phyloP scores from a whole-genome alignment of 2,113 vertebrate genomes.

The Acanthisitta chloris region DNA sequence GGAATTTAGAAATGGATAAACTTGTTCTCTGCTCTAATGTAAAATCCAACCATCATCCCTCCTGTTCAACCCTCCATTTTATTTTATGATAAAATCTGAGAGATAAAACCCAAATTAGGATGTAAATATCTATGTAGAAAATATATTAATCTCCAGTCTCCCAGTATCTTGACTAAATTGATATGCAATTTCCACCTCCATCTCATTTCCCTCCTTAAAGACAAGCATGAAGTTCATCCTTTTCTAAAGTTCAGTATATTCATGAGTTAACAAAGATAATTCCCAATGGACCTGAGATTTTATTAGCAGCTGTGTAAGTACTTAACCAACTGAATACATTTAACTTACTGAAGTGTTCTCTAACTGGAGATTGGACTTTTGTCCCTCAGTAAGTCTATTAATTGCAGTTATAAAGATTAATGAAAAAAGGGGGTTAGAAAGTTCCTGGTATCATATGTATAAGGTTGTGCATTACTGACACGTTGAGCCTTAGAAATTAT shows the following conservation, averaged over 20 bases:
- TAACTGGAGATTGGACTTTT: neutral
- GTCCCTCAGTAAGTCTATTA: neutral
- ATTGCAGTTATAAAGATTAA: neutral
- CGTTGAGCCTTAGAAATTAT: neutral
- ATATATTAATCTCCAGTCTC: neutral
- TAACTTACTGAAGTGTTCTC: neutral
- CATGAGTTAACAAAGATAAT: neutral
- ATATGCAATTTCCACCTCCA: neutral
- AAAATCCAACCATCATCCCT: neutral
- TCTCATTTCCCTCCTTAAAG: neutral
- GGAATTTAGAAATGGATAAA: neutral
- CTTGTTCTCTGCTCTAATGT: neutral
- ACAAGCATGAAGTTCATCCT: neutral
- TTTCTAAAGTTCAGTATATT: neutral
- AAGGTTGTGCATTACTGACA: neutral
- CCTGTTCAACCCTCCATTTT: accelerated
- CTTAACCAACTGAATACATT: neutral
- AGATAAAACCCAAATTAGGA: neutral
- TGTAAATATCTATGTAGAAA: neutral
- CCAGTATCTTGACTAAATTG: neutral
- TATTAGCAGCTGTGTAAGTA: neutral
- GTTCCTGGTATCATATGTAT: accelerated
- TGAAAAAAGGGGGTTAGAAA: neutral
- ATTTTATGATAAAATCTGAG: neutral
- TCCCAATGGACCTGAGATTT: neutral